Evolutionary conservation across 64 coral and sea anemone species (phyloP).

Genomic region (Montipora efflorescens): DNA sequence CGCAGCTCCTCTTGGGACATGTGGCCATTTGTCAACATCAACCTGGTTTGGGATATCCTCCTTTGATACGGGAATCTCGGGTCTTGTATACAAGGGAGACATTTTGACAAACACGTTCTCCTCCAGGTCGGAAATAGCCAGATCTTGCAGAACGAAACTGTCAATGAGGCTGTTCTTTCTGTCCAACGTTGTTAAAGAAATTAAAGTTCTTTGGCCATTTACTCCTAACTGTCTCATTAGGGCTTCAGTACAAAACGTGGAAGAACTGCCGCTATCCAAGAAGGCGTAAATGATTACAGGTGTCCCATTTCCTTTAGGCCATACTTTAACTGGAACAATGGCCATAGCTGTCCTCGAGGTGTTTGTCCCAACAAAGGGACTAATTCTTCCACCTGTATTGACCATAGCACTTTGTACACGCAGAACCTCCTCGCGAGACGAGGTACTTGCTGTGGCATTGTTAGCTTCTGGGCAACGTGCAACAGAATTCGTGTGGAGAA

Average conservation of each 20-base stretch:
- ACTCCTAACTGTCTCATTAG: background rate
- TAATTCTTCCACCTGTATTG: too few species aligned
- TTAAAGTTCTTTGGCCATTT: background rate
- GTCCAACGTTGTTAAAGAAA: too few species aligned
- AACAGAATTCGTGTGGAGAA: background rate
- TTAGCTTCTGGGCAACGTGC: background rate
- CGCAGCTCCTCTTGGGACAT: conserved; percentile 8
- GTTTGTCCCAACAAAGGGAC: too few species aligned
- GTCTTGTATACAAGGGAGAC: background rate
- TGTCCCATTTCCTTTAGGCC: background rate
- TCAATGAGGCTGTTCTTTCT: too few species aligned
- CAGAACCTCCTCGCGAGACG: background rate
- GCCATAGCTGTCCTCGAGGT: too few species aligned
- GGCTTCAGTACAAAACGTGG: background rate
- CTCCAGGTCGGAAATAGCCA: too few species aligned
- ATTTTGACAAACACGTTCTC: too few species aligned
- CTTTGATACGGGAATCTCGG: background rate
- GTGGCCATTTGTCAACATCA: too few species aligned
- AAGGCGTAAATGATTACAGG: background rate
- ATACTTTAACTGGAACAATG: background rate
- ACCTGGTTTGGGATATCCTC: too few species aligned
- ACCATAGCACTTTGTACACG: too few species aligned
- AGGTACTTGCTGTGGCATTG: background rate
- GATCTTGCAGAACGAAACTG: too few species aligned
- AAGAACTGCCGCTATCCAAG: background rate